Percentiles rank a stretch among this genome's conserved stretches.
Conservation (phyloP, 2,113 vertebrate genomes). For the Nannospalax galili region DNA sequence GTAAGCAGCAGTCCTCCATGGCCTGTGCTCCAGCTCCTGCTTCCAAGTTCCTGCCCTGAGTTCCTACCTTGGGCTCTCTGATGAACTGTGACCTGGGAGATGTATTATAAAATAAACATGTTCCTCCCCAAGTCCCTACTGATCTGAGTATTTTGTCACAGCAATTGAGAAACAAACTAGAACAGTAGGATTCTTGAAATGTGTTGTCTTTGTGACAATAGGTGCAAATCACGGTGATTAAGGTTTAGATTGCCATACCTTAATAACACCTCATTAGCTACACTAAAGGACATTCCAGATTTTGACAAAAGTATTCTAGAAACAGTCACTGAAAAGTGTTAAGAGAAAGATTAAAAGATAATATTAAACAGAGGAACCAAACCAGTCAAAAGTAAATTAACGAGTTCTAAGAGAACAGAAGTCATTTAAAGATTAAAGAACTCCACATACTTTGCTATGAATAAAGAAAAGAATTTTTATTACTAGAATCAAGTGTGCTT, state of each 20-base stretch:
- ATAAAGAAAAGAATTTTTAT: constrained; percentile 37
- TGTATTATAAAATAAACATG: too few relatives aligned
- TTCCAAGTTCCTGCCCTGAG: too few relatives aligned
- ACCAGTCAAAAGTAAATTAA: constrained; percentile 25
- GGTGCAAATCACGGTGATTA: not conserved
- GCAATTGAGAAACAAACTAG: too few relatives aligned
- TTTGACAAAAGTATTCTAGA: constrained; percentile 48
- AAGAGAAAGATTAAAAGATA: constrained; percentile 32
- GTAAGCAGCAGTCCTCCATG: too few relatives aligned
- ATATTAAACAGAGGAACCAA: not conserved
- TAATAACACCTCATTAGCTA: constrained; percentile 15
- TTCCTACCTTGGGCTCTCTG: too few relatives aligned
- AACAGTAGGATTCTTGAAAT: not conserved
- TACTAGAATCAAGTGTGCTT: not conserved
- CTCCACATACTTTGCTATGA: not conserved
- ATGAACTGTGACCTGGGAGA: too few relatives aligned
- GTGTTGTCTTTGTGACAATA: not conserved
- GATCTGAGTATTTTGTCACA: too few relatives aligned
- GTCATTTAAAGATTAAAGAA: constrained; percentile 49
- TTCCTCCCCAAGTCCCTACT: too few relatives aligned
- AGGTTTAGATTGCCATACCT: not conserved
- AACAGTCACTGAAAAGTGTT: constrained; percentile 15
- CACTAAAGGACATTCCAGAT: not conserved
- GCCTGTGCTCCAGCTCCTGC: too few relatives aligned
- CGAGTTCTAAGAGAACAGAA: constrained; percentile 32